Evolutionary conservation across 2,888 invertebrate species (phyloP).

Genomic region (Thalpophila matura): DNA sequence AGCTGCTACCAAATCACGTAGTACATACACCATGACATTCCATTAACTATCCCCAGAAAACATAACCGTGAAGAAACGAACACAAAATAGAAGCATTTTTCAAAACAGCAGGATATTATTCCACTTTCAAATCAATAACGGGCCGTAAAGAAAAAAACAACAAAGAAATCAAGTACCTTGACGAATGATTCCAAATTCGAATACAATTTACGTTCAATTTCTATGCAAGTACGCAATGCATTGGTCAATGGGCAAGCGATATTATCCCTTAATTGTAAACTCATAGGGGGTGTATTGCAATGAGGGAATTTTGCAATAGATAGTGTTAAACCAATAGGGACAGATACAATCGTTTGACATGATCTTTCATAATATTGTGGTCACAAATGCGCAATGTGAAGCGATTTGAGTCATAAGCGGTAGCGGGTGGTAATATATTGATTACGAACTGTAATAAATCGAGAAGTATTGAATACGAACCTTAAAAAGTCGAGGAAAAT

Average conservation of each 20-base stretch:
- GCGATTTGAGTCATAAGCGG: constrained; percentile 55
- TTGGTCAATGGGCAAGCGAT: neutral
- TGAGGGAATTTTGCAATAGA: constrained; percentile 43
- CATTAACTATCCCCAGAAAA: constrained; percentile 45
- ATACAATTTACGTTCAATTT: constrained; percentile 66
- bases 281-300: neutral
- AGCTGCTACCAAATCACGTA: constrained; percentile 40
- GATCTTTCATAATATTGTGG: constrained; percentile 84
- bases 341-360: constrained; percentile 85
- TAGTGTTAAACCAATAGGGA: constrained; percentile 73
- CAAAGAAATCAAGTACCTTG: constrained; percentile 78
- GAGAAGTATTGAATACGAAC: too few species aligned
- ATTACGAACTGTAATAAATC: too few species aligned
- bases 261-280: neutral
- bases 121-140: constrained; percentile 65
- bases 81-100: constrained; percentile 42
- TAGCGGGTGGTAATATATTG: constrained; percentile 16
- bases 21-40: constrained; percentile 33
- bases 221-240: constrained; percentile 37
- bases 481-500: too few species aligned
- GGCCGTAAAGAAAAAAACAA: constrained; percentile 64
- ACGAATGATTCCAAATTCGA: constrained; percentile 81
- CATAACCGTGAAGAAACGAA: constrained; percentile 43
- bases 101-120: constrained; percentile 55
- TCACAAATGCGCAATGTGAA: constrained; percentile 72